Evolutionary conservation across 2,113 vertebrate genomes (phyloP).

Genomic region (Scomber colias): DNA sequence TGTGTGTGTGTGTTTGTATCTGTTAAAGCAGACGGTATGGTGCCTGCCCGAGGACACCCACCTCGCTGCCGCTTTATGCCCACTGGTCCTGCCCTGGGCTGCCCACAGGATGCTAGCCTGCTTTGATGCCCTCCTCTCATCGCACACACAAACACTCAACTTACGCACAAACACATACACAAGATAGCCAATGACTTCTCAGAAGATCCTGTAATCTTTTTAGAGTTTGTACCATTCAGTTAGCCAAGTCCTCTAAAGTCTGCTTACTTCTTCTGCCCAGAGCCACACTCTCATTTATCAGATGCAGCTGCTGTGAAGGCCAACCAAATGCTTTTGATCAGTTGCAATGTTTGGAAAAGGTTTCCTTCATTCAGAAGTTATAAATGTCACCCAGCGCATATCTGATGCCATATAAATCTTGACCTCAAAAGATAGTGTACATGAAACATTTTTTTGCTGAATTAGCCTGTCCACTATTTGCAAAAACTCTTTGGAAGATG

Average conservation of each 20-base stretch:
- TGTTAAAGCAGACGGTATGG: constrained; percentile 63
- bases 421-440: too few relatives aligned
- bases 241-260: constrained; percentile 34
- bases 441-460: background rate
- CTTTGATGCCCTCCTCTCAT: constrained; percentile 75
- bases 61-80: constrained; percentile 66
- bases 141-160: constrained; percentile 23
- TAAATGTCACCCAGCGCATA: background rate
- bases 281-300: constrained; percentile 37
- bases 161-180: constrained; percentile 17
- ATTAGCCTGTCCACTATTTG: background rate
- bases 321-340: constrained; percentile 41
- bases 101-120: constrained; percentile 76
- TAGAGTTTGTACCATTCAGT: constrained; percentile 37
- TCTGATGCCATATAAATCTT: background rate
- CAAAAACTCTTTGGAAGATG: background rate
- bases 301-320: constrained; percentile 9
- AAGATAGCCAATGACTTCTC: constrained; percentile 53
- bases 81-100: constrained; percentile 75
- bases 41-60: constrained; percentile 78
- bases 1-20: constrained; percentile 43
- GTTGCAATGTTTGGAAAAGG: constrained; percentile 9
- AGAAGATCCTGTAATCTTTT: constrained; percentile 65
- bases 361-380: background rate
- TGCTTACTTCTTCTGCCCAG: constrained; percentile 31